phyloP scores from a whole-genome alignment of 1,140 invertebrate species.

The Dendroctonus valens region DNA sequence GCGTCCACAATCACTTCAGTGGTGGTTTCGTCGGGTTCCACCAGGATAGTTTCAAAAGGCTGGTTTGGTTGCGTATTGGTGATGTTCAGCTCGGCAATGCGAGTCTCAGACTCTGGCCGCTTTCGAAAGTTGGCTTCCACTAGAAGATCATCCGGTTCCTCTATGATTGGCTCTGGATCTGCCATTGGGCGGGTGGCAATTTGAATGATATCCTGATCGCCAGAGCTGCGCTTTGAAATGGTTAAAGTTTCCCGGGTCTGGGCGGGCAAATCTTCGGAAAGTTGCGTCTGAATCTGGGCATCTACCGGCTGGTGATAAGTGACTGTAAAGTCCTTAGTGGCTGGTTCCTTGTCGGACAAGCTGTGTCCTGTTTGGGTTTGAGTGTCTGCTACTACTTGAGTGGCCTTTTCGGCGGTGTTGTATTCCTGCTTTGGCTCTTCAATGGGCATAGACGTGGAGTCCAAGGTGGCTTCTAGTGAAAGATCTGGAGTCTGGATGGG shows the following conservation, averaged over 20 bases:
- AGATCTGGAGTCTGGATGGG: slow-evolving; percentile 36
- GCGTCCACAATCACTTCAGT: slow-evolving; percentile 77
- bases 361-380: slow-evolving; percentile 62
- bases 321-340: slow-evolving; percentile 51
- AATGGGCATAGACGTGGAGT: slow-evolving; percentile 62
- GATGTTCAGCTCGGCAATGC: slow-evolving; percentile 62
- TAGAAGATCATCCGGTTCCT: slow-evolving; percentile 59
- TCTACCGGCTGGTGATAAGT: slow-evolving; percentile 56
- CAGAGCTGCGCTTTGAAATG: slow-evolving; percentile 65
- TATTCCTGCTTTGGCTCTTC: slow-evolving; percentile 52
- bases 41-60: slow-evolving; percentile 73
- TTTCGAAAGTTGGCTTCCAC: slow-evolving; percentile 74
- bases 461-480: slow-evolving; percentile 59
- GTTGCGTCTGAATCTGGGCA: slow-evolving; percentile 62
- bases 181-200: slow-evolving; percentile 66
- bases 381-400: slow-evolving; percentile 44
- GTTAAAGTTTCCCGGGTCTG: slow-evolving; percentile 66
- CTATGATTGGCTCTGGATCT: slow-evolving; percentile 51
- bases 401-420: slow-evolving; percentile 32
- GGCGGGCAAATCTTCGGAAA: slow-evolving; percentile 47
- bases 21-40: slow-evolving; percentile 73
- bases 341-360: slow-evolving; percentile 42
- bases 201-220: slow-evolving; percentile 73
- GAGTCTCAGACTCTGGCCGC: slow-evolving; percentile 49
- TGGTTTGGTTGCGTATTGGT: slow-evolving; percentile 64